Evolutionary conservation across 1,140 invertebrate genomes (phyloP), one percentile per base, ranked within the genome.

Genomic region (Drosophila dunni): DNA sequence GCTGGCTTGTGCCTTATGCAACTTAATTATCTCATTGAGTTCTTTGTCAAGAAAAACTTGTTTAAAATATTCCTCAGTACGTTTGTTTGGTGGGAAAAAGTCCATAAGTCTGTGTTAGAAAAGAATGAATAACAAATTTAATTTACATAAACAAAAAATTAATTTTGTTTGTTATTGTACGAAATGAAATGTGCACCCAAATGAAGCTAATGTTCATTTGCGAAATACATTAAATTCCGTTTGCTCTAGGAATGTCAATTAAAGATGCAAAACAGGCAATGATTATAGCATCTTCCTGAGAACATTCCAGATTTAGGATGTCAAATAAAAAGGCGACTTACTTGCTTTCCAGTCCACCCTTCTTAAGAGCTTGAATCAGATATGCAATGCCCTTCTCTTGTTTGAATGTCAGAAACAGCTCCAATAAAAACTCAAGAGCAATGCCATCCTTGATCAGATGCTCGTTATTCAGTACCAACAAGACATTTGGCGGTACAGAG

Each of bases 401-500:
- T 92, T 98, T 97, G 95, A 98, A 98, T 75, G 96, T 97, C 77
- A 96, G 94, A 93, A 98, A 98, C 81, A 99, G 96, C 93, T 98
- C 96, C 80, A 98, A 94, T 80, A 98, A 94, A 93, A 99, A 99
- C 75, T 98, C 97, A 76, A 98, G 94, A 66, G 98, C 97, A 91
- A 98, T 94, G 93, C 98, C 97, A 94, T 99, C 98, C 93, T 99
- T 99, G 73, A 98, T 95, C 79, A 98, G 94, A 94, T 99, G 97
- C 93, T 98, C 97, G 93, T 97, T 97, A 85, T 96, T 96, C 82
- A 97, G 93, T 86, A 97, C 96, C 91, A 96, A 94, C 75, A 98
- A 94, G 63, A 97, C 96, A 76, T 95, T 95, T 56, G 97, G 96
- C 81, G 97, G 95, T 79, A 98, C 95, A 91, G 97, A 96, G 76